Base-by-base conservation (phyloP, 2,888 invertebrate species). In the Plebejus argus region DNA sequence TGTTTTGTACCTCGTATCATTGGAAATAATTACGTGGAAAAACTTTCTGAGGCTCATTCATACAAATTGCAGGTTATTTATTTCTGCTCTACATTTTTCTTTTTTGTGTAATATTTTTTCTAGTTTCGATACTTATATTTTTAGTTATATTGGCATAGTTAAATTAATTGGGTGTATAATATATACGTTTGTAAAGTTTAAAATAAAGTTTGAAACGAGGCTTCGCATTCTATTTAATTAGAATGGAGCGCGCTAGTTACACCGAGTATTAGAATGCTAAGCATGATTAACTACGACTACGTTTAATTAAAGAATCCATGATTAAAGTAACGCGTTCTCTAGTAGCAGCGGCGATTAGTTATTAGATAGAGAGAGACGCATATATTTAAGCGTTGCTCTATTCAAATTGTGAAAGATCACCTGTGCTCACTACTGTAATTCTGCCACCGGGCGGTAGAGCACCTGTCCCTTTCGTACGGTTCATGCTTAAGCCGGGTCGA, bases 381-480 rank as follows among this genome's bases (percentile, higher is more conserved):
- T 88, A 92, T 82, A 90, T 91, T 90, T 87, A 88, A 90, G 90
- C 91, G 89, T 90, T 88, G 85, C 85, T 85, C 80, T 84, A 83
- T 88, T 89, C 89, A 89, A 91, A 91, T 90, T 87, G 86, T 90
- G 90, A 93, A 94, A 94, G 94, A 93, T 94, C 94, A 94, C 92
- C 93, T 93, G 92, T 94, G 94, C 91, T 94, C 92, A 94, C 94
- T 94, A 93, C 94, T 89, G 94, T 92, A 93, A 94, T 93, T 92
- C 89, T 90, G 90, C 90, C 89, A 90, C 90, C 89, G 86, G 85
- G 87, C 90, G 89, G 91, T 92, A 91, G 88, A 90, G 91, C 93
- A 93, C 92, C 94, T 92, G 93, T 94, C 94, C 93, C 93, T 94
- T 92, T 94, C 94, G 86, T 91, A 88, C 91, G 85, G 87, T 92